These are phyloP conservation scores for Zosterops hypoxanthus DNA, from an alignment of 2,113 vertebrate species.

Conservation along the genomic window DNA sequence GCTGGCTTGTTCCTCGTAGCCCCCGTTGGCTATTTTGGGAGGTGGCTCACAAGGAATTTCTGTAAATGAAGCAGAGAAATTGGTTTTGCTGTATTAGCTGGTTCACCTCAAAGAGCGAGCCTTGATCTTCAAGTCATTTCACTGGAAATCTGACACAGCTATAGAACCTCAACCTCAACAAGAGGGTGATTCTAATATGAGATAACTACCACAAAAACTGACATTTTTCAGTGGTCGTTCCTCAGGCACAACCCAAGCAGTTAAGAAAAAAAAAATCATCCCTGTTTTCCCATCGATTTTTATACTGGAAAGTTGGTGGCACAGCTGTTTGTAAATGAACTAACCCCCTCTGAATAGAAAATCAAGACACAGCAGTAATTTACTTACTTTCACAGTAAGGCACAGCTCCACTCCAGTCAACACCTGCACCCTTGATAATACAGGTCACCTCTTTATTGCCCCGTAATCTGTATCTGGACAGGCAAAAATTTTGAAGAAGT, in stretches of 20 bases:
- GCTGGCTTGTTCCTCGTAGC: fast-evolving
- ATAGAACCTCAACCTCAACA: neutral
- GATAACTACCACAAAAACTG: neutral
- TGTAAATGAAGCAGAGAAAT: neutral
- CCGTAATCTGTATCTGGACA: slow-evolving; percentile 20
- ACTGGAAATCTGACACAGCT: neutral
- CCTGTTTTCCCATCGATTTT: neutral
- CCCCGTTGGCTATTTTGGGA: slow-evolving; percentile 47
- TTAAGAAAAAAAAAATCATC: neutral
- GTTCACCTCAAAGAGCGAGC: neutral
- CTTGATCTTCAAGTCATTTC: neutral
- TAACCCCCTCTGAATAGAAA: neutral
- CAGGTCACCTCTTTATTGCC: neutral
- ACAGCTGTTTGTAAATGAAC: neutral
- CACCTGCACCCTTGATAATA: neutral
- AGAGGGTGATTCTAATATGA: neutral
- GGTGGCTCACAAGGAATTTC: slow-evolving; percentile 55
- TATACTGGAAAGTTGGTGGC: neutral
- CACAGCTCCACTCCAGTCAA: neutral
- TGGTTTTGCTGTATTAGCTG: neutral
- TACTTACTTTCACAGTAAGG: slow-evolving; percentile 64
- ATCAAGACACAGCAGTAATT: neutral
- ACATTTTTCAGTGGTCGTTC: neutral
- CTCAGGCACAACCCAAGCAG: neutral
- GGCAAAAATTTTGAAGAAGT: neutral